These are phyloP conservation scores for Pterophyllum scalare DNA, from an alignment of 2,113 vertebrate genomes.

Conservation along the genomic window DNA sequence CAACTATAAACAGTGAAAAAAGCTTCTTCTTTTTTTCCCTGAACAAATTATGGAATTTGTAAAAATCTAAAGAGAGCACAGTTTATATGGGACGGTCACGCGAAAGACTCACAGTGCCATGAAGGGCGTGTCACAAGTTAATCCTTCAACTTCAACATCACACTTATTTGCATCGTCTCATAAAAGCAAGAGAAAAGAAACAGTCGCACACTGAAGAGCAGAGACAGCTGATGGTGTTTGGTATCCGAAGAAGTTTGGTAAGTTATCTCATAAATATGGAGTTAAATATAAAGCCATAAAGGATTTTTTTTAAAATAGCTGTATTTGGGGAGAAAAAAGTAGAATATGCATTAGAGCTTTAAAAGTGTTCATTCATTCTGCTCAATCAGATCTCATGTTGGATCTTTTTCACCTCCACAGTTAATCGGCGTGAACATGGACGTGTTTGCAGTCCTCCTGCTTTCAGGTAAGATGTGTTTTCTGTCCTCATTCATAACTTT, in stretches of 20 bases:
- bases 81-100: not conserved
- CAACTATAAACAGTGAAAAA: no score
- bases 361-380: no score
- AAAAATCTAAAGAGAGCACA: not conserved
- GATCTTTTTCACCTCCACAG: not conserved
- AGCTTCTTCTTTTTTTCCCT: no score
- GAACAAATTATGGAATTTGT: not conserved
- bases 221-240: not conserved
- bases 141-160: not conserved
- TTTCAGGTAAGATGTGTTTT: not conserved
- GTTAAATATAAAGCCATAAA: no score
- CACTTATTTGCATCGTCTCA: constrained; percentile 9
- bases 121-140: not conserved
- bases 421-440: not conserved
- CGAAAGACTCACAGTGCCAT: not conserved
- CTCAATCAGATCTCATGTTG: not conserved
- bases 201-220: not conserved
- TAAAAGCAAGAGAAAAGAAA: not conserved
- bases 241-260: not conserved
- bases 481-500: not conserved
- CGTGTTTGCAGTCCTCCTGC: not conserved
- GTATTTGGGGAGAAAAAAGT: no score
- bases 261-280: not conserved
- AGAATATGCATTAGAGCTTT: no score
- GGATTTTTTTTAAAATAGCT: no score